Conservation (phyloP, 37 sponge, comb jelly and placozoan genomes). For the Halisarca cf. caerulea region DNA sequence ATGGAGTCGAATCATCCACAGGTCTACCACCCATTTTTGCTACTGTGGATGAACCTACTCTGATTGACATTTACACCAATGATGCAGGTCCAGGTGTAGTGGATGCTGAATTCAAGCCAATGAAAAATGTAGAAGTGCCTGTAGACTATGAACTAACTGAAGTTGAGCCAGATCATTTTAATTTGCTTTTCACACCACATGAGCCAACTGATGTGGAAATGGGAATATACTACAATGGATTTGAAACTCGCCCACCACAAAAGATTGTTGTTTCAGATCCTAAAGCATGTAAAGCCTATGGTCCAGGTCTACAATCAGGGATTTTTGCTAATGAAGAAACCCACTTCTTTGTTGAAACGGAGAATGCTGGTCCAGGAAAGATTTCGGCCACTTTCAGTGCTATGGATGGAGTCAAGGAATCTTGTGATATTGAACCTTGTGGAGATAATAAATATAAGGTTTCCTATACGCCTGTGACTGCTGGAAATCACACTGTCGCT, state of each 20-base stretch:
- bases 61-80: background rate
- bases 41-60: slow-evolving; percentile 2
- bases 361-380: slow-evolving; percentile 80
- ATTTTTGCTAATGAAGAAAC: slow-evolving; percentile 62
- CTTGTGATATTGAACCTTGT: background rate
- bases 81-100: slow-evolving; percentile 46
- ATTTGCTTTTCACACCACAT: slow-evolving; percentile 60
- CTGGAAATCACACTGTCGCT: slow-evolving; percentile 68
- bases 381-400: slow-evolving; percentile 35
- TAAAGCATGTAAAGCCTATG: slow-evolving; percentile 72
- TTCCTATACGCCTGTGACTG: slow-evolving; percentile 66
- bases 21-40: slow-evolving; percentile 6
- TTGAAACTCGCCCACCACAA: slow-evolving; percentile 59
- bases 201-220: slow-evolving; percentile 69
- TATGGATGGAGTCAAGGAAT: slow-evolving; percentile 32
- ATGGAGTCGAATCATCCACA: background rate
- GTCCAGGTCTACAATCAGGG: slow-evolving; percentile 87
- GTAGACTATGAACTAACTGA: slow-evolving; percentile 29
- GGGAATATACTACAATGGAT: slow-evolving; percentile 70
- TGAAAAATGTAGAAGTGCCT: slow-evolving; percentile 20
- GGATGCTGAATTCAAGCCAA: background rate
- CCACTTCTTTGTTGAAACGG: slow-evolving; percentile 81
- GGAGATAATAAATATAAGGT: slow-evolving; percentile 71
- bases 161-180: slow-evolving; percentile 50
- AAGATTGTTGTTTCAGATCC: slow-evolving; percentile 53